Percentiles rank a stretch among this genome's conserved stretches.
Conservation (phyloP, 2,888 invertebrate species). For the Meandrusa payeni region DNA sequence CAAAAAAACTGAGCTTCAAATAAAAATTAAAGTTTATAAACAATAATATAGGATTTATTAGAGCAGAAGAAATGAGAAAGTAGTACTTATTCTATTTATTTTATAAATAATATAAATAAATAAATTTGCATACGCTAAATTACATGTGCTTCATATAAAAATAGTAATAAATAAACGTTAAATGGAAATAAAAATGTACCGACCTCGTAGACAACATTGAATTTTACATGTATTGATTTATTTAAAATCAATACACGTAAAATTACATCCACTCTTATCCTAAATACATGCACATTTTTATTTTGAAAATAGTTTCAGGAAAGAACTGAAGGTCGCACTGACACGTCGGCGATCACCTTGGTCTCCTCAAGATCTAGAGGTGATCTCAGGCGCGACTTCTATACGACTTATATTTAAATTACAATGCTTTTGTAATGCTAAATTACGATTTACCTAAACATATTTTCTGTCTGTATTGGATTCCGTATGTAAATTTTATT, state of each 20-base stretch:
- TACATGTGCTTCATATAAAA: too few relatives aligned
- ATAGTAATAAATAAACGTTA: too few relatives aligned
- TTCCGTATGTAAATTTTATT: conserved; percentile 23
- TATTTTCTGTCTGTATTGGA: conserved; percentile 26
- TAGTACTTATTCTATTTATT: too few relatives aligned
- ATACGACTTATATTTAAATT: conserved; percentile 51
- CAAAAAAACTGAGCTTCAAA: too few relatives aligned
- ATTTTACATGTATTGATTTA: too few relatives aligned
- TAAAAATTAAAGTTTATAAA: too few relatives aligned
- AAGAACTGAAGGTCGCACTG: conserved; percentile 58
- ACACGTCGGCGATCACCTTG: conserved; percentile 60
- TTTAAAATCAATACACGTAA: conserved; percentile 1
- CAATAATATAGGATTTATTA: too few relatives aligned
- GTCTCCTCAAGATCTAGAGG: conserved; percentile 58
- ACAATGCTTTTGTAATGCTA: conserved; percentile 59
- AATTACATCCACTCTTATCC: background rate
- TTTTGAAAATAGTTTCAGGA: conserved; percentile 45
- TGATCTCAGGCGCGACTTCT: conserved; percentile 57
- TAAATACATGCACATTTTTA: conserved; percentile 25
- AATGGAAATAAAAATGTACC: too few relatives aligned
- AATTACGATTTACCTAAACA: conserved; percentile 38
- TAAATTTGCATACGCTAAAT: too few relatives aligned
- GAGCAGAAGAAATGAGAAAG: too few relatives aligned
- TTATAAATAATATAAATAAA: too few relatives aligned
- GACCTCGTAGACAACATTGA: background rate